Percentiles rank a stretch among this genome's conserved stretches.
phyloP scores from a whole-genome alignment of 2,888 invertebrate species.

The Ethmia dodecea region DNA sequence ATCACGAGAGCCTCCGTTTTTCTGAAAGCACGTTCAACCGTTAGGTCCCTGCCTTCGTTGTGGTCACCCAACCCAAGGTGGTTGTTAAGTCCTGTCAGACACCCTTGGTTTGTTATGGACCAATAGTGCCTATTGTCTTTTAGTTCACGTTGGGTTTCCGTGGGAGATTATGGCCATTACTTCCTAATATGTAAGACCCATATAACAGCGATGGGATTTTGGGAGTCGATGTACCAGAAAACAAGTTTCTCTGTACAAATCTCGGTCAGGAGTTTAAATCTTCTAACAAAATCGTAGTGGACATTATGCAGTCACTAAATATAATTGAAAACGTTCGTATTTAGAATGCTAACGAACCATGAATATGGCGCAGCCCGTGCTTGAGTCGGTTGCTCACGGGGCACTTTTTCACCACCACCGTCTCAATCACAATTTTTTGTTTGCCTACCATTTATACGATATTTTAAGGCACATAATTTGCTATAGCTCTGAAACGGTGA shows the following conservation, averaged over 20 bases:
- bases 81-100: no score
- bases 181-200: no score
- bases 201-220: no score
- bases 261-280: neutral
- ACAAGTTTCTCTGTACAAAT: conserved; percentile 42
- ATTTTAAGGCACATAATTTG: conserved; percentile 64
- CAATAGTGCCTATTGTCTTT: no score
- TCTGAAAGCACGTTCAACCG: no score
- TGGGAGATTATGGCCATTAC: no score
- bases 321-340: conserved; percentile 58
- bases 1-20: no score
- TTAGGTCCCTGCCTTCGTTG: no score
- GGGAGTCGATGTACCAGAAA: conserved; percentile 48
- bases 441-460: conserved; percentile 50
- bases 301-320: conserved; percentile 40
- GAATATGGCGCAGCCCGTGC: conserved; percentile 43
- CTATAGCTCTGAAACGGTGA: conserved; percentile 51
- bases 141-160: no score
- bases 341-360: conserved; percentile 66
- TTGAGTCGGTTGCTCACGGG: conserved; percentile 45
- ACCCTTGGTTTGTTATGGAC: no score
- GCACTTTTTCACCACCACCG: conserved; percentile 50
- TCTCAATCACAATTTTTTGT: conserved; percentile 56
- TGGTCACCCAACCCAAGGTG: no score
- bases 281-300: conserved; percentile 31